A percentile compares a stretch with the other conserved stretches of the same genome.
Evolutionary conservation across 1,140 invertebrate genomes (phyloP).

Genomic region (Macrosteles quadrilineatus): DNA sequence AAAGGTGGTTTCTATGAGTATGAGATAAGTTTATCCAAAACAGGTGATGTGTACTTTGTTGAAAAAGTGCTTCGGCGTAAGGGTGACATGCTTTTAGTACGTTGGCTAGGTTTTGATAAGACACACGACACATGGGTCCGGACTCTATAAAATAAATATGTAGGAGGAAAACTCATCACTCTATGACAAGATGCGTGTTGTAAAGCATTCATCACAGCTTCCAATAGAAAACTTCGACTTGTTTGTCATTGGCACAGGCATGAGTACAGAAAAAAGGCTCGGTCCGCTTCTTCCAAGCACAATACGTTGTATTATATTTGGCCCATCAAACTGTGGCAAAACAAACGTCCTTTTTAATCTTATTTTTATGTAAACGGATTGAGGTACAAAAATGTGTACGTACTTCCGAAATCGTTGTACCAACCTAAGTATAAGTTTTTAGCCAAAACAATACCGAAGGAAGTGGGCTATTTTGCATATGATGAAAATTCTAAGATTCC

Average conservation of each 20-base stretch:
- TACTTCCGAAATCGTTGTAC: constrained; percentile 49
- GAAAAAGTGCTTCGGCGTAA: not conserved
- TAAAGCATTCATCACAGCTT: no score
- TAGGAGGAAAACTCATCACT: no score
- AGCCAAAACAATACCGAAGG: constrained; percentile 37
- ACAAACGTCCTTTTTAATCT: constrained; percentile 46
- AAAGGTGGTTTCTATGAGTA: not conserved
- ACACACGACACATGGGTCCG: not conserved
- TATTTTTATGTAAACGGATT: constrained; percentile 45
- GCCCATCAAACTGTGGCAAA: constrained; percentile 47
- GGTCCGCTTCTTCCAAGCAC: constrained; percentile 38
- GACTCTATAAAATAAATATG: no score
- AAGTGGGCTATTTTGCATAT: constrained; percentile 42
- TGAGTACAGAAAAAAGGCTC: no score
- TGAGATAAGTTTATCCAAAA: not conserved
- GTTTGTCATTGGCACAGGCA: no score
- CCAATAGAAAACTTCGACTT: no score
- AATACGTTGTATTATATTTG: constrained; percentile 43
- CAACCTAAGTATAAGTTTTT: constrained; percentile 47
- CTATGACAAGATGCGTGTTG: no score
- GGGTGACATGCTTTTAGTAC: not conserved
- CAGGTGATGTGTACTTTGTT: not conserved
- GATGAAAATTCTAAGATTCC: constrained; percentile 44
- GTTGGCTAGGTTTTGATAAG: not conserved
- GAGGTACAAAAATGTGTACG: constrained; percentile 49